These are phyloP conservation scores for Odobenus rosmarus DNA, from an alignment of 2,113 vertebrate genomes.

Conservation along the genomic window DNA sequence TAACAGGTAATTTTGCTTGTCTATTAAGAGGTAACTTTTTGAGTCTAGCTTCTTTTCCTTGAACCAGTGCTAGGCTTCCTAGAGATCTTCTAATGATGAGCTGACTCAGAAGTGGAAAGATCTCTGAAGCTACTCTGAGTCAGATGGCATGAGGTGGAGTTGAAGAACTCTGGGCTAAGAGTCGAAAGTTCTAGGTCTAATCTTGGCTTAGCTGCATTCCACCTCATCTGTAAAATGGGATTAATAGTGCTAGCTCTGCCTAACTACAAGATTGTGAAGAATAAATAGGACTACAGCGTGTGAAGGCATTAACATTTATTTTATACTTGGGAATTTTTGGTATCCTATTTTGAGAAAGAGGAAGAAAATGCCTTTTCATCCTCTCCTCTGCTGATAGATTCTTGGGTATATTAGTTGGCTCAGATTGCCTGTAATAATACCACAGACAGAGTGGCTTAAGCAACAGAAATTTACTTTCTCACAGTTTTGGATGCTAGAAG, in stretches of 20 bases:
- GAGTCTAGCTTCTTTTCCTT: neutral
- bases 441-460: neutral
- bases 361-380: neutral
- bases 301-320: neutral
- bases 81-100: neutral
- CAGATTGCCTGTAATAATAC: neutral
- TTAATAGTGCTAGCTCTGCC: neutral
- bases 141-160: neutral
- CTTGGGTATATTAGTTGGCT: neutral
- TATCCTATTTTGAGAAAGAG: neutral
- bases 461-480: neutral
- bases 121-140: neutral
- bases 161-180: neutral
- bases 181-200: neutral
- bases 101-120: neutral
- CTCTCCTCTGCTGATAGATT: neutral
- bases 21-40: neutral
- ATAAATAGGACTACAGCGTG: neutral
- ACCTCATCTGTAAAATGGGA: neutral
- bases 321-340: neutral
- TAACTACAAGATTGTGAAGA: neutral
- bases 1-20: neutral
- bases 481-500: neutral
- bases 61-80: neutral
- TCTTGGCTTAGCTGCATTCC: neutral